Base-by-base conservation (phyloP, 1,140 invertebrate species). In the Pteromalus puparum region DNA sequence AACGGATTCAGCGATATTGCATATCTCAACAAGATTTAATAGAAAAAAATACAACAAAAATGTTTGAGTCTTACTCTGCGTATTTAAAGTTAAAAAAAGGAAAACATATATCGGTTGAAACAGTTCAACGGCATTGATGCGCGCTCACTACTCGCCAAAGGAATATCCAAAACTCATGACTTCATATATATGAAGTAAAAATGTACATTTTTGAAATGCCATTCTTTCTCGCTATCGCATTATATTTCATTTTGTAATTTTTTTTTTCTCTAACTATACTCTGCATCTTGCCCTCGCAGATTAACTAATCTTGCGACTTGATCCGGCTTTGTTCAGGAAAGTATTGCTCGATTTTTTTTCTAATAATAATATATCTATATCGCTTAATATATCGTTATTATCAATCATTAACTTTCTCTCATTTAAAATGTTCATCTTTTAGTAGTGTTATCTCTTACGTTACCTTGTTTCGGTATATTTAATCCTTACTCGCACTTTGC, bases 201-300 rank as follows among this genome's bases (percentile, higher is more conserved):
- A 70, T 7, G n/a, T 75, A 76, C 81, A 82, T 68, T 76, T 76
- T 68, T 28, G 46, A 82, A 82, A 82, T 82, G 81, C 61, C 24
- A 61, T 34, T 65, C 21, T 61, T 61, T 65, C 24, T 30, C 76
- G 46, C 15, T 34, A 21, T 72, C 68, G 26, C 18, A 48, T 73
- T 61, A 61, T 82, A 61, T 38, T 26, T 73, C 30, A 81, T n/a
- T 61, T n/a, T 61, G 53, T 1, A 21, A 15, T 48, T 15, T 48
- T 48, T 48, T 48, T 48, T 48, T 48, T 48, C 13, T 1, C 12
- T 15, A 48, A 48, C 46, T 48, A 15, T 42, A 42, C 38, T 42
- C 7, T 42, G 9, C 38, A 6, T n/a, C 4, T 12, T 70, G 38
- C 7, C 34, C 18, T 68, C 65, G 12, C 65, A 3, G 42, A 21